Conservation (phyloP, 2,888 invertebrate species). For the Argyresthia goedartella region DNA sequence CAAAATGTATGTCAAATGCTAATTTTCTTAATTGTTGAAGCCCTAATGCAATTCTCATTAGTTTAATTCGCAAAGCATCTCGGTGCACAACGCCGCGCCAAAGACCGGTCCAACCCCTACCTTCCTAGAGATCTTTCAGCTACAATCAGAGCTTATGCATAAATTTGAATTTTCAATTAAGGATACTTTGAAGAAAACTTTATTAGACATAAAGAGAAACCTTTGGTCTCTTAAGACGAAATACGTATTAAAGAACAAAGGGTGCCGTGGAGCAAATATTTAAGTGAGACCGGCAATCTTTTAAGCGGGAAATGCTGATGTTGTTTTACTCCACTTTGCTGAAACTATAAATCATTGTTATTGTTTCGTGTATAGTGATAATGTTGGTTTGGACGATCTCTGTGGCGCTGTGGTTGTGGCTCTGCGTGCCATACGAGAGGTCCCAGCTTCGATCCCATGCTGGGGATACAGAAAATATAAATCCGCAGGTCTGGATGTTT, state of each 20-base stretch:
- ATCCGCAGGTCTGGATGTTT: no score
- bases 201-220: constrained; percentile 68
- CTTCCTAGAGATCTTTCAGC: constrained; percentile 28
- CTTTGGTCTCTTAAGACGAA: constrained; percentile 63
- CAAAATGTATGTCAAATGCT: no score
- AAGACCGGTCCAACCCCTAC: constrained; percentile 6
- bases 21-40: no score
- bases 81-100: constrained; percentile 33
- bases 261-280: constrained; percentile 19
- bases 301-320: no score
- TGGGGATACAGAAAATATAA: no score
- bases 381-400: no score
- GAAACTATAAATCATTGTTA: no score
- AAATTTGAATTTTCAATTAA: constrained; percentile 71
- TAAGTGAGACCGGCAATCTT: not conserved
- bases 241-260: constrained; percentile 45
- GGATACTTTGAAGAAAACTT: constrained; percentile 67
- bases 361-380: no score
- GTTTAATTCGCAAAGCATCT: constrained; percentile 44
- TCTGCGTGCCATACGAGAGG: no score
- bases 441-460: no score
- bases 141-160: constrained; percentile 70
- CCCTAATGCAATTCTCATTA: constrained; percentile 8
- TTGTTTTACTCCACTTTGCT: no score
- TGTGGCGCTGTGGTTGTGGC: no score